Conservation (phyloP, 2,113 vertebrate genomes). For the Pyxicephalus adspersus region DNA sequence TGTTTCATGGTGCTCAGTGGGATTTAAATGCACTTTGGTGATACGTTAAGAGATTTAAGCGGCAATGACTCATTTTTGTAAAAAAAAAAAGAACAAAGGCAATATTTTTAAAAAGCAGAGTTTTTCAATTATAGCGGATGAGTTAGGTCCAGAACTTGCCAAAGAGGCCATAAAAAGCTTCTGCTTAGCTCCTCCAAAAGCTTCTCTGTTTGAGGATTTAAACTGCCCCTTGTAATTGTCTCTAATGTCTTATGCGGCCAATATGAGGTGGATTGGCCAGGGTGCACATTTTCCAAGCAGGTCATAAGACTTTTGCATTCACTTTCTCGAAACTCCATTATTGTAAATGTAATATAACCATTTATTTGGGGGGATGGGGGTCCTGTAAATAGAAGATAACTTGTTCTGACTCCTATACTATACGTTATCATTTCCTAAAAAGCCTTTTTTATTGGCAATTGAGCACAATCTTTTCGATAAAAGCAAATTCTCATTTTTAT, state of each 20-base stretch:
- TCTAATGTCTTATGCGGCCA: constrained; percentile 51
- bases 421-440: not conserved
- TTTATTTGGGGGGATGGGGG: not conserved
- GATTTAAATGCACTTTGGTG: constrained; percentile 56
- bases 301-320: constrained; percentile 33
- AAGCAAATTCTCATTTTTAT: not conserved
- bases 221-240: constrained; percentile 58
- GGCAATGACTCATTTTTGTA: constrained; percentile 31
- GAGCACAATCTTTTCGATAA: not conserved
- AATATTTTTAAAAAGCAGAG: constrained; percentile 53
- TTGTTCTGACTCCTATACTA: not conserved
- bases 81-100: constrained; percentile 50
- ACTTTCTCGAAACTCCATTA: not conserved
- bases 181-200: constrained; percentile 57
- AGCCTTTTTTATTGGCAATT: not conserved
- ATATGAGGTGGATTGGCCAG: constrained; percentile 40
- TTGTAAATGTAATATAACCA: not conserved
- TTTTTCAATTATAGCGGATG: constrained; percentile 56
- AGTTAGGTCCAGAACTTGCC: constrained; percentile 60
- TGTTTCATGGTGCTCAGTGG: constrained; percentile 52
- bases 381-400: too few species aligned
- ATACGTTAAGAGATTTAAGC: constrained; percentile 52
- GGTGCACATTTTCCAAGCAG: constrained; percentile 43
- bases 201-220: constrained; percentile 56
- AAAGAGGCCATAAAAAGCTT: constrained; percentile 61